Conservation (phyloP, 2,888 invertebrate species). For the Notocelia uddmanniana region DNA sequence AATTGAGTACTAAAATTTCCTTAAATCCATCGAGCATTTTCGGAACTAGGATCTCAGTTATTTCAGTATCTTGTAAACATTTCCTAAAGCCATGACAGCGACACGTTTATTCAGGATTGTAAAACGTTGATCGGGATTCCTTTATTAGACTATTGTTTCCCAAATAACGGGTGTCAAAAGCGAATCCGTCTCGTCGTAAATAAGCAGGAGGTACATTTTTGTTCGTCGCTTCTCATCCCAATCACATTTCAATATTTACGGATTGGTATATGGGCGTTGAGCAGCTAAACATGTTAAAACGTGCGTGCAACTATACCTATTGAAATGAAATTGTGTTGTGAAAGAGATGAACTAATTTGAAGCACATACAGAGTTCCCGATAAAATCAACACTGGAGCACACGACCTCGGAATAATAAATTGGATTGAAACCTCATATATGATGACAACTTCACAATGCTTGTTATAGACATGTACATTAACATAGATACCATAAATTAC, state of each 20-base stretch:
- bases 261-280: not conserved
- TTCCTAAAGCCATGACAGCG: conserved; percentile 43
- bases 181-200: conserved; percentile 58
- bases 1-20: too few species aligned
- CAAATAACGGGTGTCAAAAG: conserved; percentile 63
- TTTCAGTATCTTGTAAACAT: not conserved
- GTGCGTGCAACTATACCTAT: not conserved
- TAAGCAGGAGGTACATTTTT: conserved; percentile 45
- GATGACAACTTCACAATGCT: conserved; percentile 41
- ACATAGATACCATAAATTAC: conserved; percentile 41
- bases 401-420: conserved; percentile 52
- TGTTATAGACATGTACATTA: conserved; percentile 33
- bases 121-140: conserved; percentile 53
- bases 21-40: not conserved
- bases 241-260: not conserved
- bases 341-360: not conserved
- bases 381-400: conserved; percentile 63
- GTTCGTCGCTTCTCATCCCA: not conserved
- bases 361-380: conserved; percentile 55
- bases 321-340: not conserved
- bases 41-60: not conserved
- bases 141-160: conserved; percentile 60
- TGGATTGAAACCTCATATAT: conserved; percentile 52
- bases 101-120: conserved; percentile 53
- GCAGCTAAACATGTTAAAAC: not conserved